A percentile compares a stretch with the other conserved stretches of the same genome.
Conservation (phyloP, 64 coral and sea anemone genomes). For the Actinia equina region DNA sequence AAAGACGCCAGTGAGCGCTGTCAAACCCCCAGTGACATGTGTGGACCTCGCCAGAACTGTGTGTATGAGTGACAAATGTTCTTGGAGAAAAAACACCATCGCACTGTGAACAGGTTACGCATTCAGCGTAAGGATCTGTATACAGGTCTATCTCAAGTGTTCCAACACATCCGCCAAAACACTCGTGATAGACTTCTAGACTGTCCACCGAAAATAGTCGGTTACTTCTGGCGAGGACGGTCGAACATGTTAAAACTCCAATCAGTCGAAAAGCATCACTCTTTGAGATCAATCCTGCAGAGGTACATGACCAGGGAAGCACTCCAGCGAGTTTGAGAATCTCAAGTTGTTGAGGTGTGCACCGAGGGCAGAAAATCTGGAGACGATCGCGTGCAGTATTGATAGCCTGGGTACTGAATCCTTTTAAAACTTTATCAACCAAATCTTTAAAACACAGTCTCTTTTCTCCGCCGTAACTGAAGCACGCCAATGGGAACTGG, state of each 20-base stretch:
- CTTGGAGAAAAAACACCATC: constrained; percentile 80
- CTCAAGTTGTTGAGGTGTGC: constrained; percentile 92
- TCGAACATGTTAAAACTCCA: constrained; percentile 55
- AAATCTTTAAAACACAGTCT: constrained; percentile 95
- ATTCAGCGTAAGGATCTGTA: constrained; percentile 91
- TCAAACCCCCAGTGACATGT: constrained; percentile 99
- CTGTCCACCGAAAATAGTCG: constrained; percentile 75
- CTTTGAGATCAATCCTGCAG: constrained; percentile 88
- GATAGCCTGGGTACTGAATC: constrained; percentile 71
- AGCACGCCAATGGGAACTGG: constrained; percentile 91
- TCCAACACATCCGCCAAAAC: constrained; percentile 94
- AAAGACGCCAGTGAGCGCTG: constrained; percentile 89
- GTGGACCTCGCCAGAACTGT: constrained; percentile 81
- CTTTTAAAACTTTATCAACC: constrained; percentile 84
- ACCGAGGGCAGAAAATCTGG: constrained; percentile 87
- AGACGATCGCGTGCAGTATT: constrained; percentile 87
- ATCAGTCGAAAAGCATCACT: constrained; percentile 89
- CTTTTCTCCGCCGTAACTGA: constrained; percentile 96
- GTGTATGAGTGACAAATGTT: constrained; percentile 88
- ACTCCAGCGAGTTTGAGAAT: constrained; percentile 85
- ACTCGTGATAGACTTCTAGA: constrained; percentile 95
- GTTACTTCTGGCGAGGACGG: constrained; percentile 54
- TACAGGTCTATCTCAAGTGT: constrained; percentile 86
- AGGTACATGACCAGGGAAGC: constrained; percentile 81
- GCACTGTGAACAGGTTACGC: constrained; percentile 88